Percentiles rank a stretch among this genome's conserved stretches.
Evolutionary conservation across 2,113 vertebrate genomes (phyloP).

Genomic region (Hemiscyllium ocellatum): DNA sequence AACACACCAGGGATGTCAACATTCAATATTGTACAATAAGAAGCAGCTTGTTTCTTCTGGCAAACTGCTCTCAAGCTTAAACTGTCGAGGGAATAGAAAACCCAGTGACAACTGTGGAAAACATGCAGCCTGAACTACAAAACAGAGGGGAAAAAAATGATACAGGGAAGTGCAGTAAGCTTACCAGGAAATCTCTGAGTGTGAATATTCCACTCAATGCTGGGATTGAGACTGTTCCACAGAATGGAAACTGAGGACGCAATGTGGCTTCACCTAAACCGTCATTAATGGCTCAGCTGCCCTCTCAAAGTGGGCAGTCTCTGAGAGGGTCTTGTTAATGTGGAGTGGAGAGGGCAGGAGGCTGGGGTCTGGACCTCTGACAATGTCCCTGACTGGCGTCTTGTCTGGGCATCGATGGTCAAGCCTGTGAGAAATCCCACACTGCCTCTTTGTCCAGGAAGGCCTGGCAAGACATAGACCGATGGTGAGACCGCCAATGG

Average conservation of each 20-base stretch:
- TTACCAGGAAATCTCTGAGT: neutral
- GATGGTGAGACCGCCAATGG: too few relatives aligned
- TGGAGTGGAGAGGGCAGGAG: neutral
- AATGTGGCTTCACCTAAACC: neutral
- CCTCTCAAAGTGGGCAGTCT: neutral
- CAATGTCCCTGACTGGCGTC: too few relatives aligned
- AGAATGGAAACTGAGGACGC: neutral
- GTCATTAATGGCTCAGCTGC: neutral
- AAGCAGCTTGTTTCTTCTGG: neutral
- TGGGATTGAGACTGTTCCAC: neutral
- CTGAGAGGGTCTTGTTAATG: neutral
- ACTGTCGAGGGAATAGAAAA: neutral
- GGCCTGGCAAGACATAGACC: too few relatives aligned
- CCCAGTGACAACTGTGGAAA: neutral
- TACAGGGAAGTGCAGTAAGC: neutral
- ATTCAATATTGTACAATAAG: neutral
- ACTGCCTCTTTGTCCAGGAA: too few relatives aligned
- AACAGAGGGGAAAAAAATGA: neutral
- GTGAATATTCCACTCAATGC: neutral
- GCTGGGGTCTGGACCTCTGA: neutral
- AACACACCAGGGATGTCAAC: neutral
- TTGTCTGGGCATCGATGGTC: too few relatives aligned
- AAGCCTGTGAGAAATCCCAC: too few relatives aligned
- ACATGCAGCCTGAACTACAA: neutral
- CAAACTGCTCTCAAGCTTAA: neutral